Base-by-base conservation (phyloP, 2,797 vertebrate species). In the Mus minutoides region DNA sequence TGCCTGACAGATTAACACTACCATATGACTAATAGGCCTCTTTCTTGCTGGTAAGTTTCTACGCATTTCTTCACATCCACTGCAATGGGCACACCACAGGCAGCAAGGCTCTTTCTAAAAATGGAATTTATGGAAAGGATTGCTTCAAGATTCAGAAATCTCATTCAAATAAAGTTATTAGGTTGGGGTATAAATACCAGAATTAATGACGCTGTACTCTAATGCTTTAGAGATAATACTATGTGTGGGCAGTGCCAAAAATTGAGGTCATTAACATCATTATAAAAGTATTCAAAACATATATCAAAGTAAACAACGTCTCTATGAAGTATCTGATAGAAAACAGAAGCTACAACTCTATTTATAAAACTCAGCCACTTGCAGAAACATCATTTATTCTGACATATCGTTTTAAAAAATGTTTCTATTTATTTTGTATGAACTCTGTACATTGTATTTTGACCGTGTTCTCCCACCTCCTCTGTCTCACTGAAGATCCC, bases 1-100 rank as follows among this genome's bases (percentile, higher is more conserved):
- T 97, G 97, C 91, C 97, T 91, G 92, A 89, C 91, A 98, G 98
- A 98, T 98, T 98, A 98, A 97, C 97, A 98, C 96, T 94, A 96
- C n/a, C 58, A 95, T 94, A 87, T 97, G 93, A 98, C 91, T 97
- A 97, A 98, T 49, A 85, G 60, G 46, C 80, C 96, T 92, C 43
- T 73, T 85, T 96, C 86, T 96, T 96, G 93, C 96, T 91, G 97
- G 88, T 22, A 89, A 98, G 71, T 60, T 93, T 98, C 97, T 97
- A 97, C 17, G 78, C 40, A 95, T 97, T 98, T 97, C 97, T 95
- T 97, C 96, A 97, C 26, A 0, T 97, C 98, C 96, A 92, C 97
- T 90, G 91, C 77, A 69, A 77, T 95, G 92, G 93, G 97, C 96
- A 96, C 14, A 85, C 76, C 83, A n/a, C 86, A 97, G 88, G 94